Base-by-base conservation (phyloP, 2,113 vertebrate species). In the Opisthocomus hoazin region DNA sequence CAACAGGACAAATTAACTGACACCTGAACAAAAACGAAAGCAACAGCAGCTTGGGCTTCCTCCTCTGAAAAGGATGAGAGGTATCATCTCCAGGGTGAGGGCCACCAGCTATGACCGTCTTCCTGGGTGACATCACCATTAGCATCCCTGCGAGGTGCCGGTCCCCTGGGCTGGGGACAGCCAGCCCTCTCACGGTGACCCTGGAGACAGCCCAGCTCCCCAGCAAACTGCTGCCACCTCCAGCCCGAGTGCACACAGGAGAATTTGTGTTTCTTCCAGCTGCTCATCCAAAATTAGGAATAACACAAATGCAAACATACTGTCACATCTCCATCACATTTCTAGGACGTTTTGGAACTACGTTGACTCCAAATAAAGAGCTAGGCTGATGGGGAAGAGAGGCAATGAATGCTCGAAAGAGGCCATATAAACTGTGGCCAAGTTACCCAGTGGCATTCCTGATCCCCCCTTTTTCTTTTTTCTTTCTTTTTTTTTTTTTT, bases 161-260 rank as follows among this genome's bases (percentile, higher is more conserved):
- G n/a, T 69, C 32, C 71, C n/a, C 39, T 3, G 27, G 43, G 34
- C 41, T 50, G 66, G 23, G 66, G 41, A 12, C 15, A 1, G 46
- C n/a, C 76, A 73, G 39, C n/a, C 29, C 27, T 27, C 24, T n/a
- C 15, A 0, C 2, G 2, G 39, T 48, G 51, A 15, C 51, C 18
- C 58, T 11, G 0, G 51, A 6, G 29, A 32, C 24, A 41, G 29
- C 46, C 53, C 30, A 10, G 39, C 53, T 66, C 24, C 50, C 17
- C 53, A 36, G 61, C 65, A 36, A 36, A 53, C 29, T 3, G 1
- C 57, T 22, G 53, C 37, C 27, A 39, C 75, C 53, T 68, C 68
- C 45, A 21, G 36, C 36, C 22, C 0, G 0, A 27, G 27, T 1
- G 1, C 32, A 22, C 30, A 8, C 0, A 1, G 64, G 11, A 73